phyloP scores from a whole-genome alignment of 23 tunicate species.

The Botrylloides violaceus region DNA sequence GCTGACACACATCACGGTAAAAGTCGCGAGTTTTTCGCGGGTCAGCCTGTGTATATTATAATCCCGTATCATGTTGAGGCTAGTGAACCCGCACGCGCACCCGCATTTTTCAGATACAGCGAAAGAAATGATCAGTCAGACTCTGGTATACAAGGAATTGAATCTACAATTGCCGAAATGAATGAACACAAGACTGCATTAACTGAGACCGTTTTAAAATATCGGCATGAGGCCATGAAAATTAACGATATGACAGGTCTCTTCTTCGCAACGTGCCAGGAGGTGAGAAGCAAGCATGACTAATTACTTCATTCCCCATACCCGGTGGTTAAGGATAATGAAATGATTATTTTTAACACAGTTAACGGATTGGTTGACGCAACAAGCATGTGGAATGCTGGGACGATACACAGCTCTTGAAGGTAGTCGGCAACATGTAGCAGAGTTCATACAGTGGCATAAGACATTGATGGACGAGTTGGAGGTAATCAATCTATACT shows the following conservation, averaged over 20 bases:
- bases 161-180: conserved; percentile 12
- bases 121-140: too few relatives aligned
- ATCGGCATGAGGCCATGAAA: conserved; percentile 32
- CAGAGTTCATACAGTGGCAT: conserved; percentile 58
- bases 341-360: conserved; percentile 1
- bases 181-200: conserved; percentile 17
- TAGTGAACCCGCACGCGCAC: too few relatives aligned
- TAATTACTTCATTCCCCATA: background rate
- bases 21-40: too few relatives aligned
- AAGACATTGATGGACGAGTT: conserved; percentile 35
- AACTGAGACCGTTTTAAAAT: conserved; percentile 8
- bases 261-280: conserved; percentile 39
- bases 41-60: too few relatives aligned
- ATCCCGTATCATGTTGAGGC: too few relatives aligned
- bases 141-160: conserved; percentile 42
- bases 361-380: conserved; percentile 43
- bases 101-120: too few relatives aligned
- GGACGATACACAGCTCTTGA: conserved; percentile 27
- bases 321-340: background rate
- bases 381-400: conserved; percentile 39
- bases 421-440: conserved; percentile 15
- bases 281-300: conserved; percentile 15
- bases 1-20: too few relatives aligned
- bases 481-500: too few relatives aligned
- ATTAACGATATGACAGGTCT: conserved; percentile 38